phyloP scores from a whole-genome alignment of 2,113 vertebrate species.

The Dasyurus viverrinus region DNA sequence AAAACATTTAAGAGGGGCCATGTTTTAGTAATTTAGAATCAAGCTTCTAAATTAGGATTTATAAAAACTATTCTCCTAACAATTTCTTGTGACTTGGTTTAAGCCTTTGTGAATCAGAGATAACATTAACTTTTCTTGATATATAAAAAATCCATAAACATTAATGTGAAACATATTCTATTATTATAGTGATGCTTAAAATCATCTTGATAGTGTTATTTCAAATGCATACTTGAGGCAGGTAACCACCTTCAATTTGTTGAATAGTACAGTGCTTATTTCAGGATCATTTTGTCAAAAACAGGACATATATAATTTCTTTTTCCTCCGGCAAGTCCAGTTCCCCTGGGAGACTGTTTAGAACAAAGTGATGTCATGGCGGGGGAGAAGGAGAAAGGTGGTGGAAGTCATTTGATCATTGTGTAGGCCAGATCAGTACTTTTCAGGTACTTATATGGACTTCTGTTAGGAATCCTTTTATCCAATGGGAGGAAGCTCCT shows the following conservation, averaged over 20 bases:
- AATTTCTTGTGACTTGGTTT: background rate
- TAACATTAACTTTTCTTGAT: background rate
- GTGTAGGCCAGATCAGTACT: slow-evolving; percentile 12
- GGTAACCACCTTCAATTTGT: background rate
- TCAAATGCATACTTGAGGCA: background rate
- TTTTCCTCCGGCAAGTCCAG: slow-evolving; percentile 18
- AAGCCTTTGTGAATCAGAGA: background rate
- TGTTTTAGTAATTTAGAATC: background rate
- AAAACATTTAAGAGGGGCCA: background rate
- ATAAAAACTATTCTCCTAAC: background rate
- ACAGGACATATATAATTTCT: slow-evolving; percentile 9
- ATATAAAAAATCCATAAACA: background rate
- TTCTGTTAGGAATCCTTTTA: slow-evolving; percentile 43
- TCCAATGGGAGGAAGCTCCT: slow-evolving; percentile 56
- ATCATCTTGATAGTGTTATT: background rate
- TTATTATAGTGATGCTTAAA: background rate
- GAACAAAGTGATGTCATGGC: slow-evolving; percentile 50
- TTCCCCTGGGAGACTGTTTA: background rate
- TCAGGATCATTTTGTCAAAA: slow-evolving; percentile 10
- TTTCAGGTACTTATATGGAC: slow-evolving; percentile 47
- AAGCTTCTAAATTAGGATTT: background rate
- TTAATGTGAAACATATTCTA: background rate
- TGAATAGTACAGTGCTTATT: background rate
- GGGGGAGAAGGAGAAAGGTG: slow-evolving; percentile 11
- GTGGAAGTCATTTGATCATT: slow-evolving; percentile 57